Evolutionary conservation across 2,888 invertebrate genomes (phyloP).

Genomic region (Brachypalpus laphriformis): DNA sequence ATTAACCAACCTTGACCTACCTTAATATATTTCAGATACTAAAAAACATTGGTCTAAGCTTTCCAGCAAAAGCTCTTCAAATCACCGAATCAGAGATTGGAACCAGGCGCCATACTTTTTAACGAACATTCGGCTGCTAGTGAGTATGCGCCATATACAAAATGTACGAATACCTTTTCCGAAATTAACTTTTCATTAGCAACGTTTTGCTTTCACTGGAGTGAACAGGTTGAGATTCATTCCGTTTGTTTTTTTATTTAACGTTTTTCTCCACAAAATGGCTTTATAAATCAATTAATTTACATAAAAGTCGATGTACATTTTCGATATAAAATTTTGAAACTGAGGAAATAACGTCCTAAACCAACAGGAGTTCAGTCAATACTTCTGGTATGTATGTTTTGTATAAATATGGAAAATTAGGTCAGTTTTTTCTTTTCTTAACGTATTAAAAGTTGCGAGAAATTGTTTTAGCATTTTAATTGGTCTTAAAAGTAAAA

Average conservation of each 20-base stretch:
- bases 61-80: background rate
- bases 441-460: no score
- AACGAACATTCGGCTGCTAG: background rate
- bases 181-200: slow-evolving; percentile 6
- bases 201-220: background rate
- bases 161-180: background rate
- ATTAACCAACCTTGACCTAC: no score
- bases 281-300: background rate
- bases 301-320: background rate
- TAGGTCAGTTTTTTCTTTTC: background rate
- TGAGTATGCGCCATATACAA: slow-evolving; percentile 9
- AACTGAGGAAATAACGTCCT: background rate
- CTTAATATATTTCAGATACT: no score
- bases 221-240: background rate
- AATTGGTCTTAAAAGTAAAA: background rate
- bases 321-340: background rate
- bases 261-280: background rate
- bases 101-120: background rate
- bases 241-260: background rate
- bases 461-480: no score
- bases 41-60: no score
- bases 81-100: background rate
- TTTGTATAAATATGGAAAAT: background rate
- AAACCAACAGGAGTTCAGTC: background rate
- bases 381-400: background rate